Base-by-base conservation (phyloP, 2,797 vertebrate species). In the Myotis vivesi region DNA sequence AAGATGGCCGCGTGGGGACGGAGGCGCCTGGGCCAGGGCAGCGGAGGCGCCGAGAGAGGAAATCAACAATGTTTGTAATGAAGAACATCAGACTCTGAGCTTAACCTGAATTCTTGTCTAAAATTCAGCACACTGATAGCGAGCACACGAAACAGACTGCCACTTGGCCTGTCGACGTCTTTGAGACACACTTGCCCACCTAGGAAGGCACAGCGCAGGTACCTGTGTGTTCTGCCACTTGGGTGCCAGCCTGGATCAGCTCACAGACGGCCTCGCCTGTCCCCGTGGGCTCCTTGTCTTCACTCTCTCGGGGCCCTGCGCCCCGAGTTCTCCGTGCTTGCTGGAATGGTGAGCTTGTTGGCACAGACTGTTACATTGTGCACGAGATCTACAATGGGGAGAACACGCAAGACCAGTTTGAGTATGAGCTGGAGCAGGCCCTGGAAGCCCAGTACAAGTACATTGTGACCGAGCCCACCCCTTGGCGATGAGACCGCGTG, bases 1-100 rank as follows among this genome's bases (percentile, higher is more conserved):
- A 99, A 99, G 99, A 99, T 99, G 99, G 99, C 99, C 99, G 99
- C 99, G 98, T 99, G 99, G 99, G 99, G 99, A 99, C 99, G 99
- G 99, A 99, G 99, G 99, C 99, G 99, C 99, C 99, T 99, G 98
- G 99, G 99, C 98, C 99, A 99, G 98, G 98, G 99, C 98, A 98
- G 99, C 98, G 97, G 99, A 98, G 97, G 99, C 98, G 99, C 92
- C 99, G 99, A 98, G 99, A 99, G 98, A 99, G 99, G 99, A 97
- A 95, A 68, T 92, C 97, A 97, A 96, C 93, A 97, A 95, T 95
- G 94, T 96, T 96, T 97, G 87, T 97, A 92, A 94, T 90, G 80
- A 96, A 96, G 97, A 98, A 97, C 97, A 97, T 87, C 94, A 96
- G 96, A 53, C 97, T 87, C 96, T 96, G 98, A 96, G 96, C 97